Evolutionary conservation across 2,888 invertebrate species (phyloP).

Genomic region (Heliconius charithonia): DNA sequence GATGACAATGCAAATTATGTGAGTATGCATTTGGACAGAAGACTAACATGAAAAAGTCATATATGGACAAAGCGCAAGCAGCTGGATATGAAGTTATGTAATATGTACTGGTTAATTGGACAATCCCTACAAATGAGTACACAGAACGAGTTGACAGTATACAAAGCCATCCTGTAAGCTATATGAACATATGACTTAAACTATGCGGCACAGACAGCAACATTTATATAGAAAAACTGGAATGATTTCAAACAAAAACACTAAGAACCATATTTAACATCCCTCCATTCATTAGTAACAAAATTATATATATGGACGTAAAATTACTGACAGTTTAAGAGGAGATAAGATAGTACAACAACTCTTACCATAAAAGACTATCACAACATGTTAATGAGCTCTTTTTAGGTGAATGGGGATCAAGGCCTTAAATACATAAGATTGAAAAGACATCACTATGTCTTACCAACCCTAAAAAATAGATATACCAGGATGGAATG

Average conservation of each 20-base stretch:
- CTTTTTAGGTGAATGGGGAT: neutral
- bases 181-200: constrained; percentile 34
- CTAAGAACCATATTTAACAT: too few species aligned
- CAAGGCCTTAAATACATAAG: neutral
- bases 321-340: neutral
- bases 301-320: neutral
- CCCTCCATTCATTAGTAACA: neutral
- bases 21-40: constrained; percentile 39
- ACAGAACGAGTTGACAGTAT: constrained; percentile 9
- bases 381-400: neutral
- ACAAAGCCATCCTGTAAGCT: constrained; percentile 20
- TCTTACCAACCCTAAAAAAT: too few species aligned
- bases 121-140: neutral
- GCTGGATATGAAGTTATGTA: constrained; percentile 19
- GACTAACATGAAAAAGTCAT: constrained; percentile 46
- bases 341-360: neutral
- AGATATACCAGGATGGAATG: neutral
- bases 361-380: neutral
- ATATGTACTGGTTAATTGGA: constrained; percentile 23
- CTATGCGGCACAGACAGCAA: neutral
- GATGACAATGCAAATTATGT: neutral
- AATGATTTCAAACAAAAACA: too few species aligned
- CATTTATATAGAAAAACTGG: too few species aligned
- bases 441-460: neutral
- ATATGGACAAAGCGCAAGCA: constrained; percentile 42